phyloP scores from a whole-genome alignment of 2,113 vertebrate genomes.

The Recurvirostra avosetta region DNA sequence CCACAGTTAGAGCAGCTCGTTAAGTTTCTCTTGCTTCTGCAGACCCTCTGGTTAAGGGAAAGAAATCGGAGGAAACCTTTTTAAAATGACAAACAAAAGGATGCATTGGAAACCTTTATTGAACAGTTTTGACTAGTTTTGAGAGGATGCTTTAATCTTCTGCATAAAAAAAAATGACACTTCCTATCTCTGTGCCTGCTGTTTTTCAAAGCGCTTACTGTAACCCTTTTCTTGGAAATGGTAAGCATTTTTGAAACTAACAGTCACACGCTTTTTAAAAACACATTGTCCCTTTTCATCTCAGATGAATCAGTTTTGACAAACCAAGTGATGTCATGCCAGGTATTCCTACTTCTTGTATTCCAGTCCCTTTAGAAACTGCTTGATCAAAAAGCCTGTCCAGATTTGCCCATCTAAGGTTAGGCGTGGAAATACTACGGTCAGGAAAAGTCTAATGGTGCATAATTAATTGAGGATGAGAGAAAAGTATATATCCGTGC shows the following conservation, averaged over 20 bases:
- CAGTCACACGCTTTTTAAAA: slow-evolving; percentile 35
- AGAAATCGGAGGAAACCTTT: slow-evolving; percentile 37
- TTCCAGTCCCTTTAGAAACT: slow-evolving; percentile 32
- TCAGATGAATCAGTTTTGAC: slow-evolving; percentile 41
- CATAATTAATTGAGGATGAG: background rate
- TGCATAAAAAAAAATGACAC: background rate
- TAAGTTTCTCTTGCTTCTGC: slow-evolving; percentile 46
- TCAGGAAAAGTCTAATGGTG: background rate
- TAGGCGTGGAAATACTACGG: background rate
- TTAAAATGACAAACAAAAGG: slow-evolving; percentile 43
- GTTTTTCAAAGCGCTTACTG: slow-evolving; percentile 56
- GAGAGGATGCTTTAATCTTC: slow-evolving; percentile 48
- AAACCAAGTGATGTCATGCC: slow-evolving; percentile 11
- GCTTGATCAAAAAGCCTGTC: background rate
- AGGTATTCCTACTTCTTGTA: slow-evolving; percentile 25
- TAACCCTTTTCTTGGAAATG: slow-evolving; percentile 9
- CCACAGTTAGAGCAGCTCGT: slow-evolving; percentile 56
- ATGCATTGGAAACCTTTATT: slow-evolving; percentile 1
- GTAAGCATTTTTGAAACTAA: slow-evolving; percentile 52
- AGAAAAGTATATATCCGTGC: background rate
- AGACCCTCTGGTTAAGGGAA: slow-evolving; percentile 48
- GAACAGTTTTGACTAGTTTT: slow-evolving; percentile 29
- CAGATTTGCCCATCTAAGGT: slow-evolving; percentile 5
- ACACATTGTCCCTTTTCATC: slow-evolving; percentile 38
- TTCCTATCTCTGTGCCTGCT: slow-evolving; percentile 56